These are phyloP conservation scores for Oppia nitens DNA, from an alignment of 1,140 invertebrate species.

Conservation along the genomic window DNA sequence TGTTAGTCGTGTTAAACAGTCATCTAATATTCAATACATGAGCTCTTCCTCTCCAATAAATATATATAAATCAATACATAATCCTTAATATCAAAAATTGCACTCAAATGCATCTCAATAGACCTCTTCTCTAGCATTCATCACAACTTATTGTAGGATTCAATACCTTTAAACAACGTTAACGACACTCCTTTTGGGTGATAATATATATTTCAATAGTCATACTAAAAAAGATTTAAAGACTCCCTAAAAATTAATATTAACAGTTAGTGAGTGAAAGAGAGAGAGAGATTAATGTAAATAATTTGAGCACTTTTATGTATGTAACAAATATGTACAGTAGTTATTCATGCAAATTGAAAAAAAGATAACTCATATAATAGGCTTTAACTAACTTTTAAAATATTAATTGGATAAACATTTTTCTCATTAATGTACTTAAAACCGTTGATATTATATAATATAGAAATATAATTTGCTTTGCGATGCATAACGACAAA, in stretches of 20 bases:
- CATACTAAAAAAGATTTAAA: no score
- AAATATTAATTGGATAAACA: slow-evolving; percentile 9
- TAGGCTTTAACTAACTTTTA: slow-evolving; percentile 4
- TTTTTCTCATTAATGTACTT: not conserved
- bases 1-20: not conserved
- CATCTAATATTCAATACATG: not conserved
- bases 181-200: no score
- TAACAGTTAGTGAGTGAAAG: not conserved
- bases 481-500: not conserved
- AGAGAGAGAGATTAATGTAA: not conserved
- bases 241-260: no score
- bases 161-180: no score
- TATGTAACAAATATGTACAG: not conserved
- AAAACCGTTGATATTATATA: not conserved
- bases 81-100: no score
- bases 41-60: not conserved
- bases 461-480: not conserved
- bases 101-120: no score
- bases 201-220: no score
- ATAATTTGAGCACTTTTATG: not conserved
- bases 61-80: no score
- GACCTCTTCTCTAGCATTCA: no score
- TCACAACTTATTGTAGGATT: no score
- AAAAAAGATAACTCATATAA: not conserved
- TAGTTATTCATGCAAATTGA: not conserved